Evolutionary conservation across 1,140 invertebrate genomes (phyloP).

Genomic region (Micrasema minimum): DNA sequence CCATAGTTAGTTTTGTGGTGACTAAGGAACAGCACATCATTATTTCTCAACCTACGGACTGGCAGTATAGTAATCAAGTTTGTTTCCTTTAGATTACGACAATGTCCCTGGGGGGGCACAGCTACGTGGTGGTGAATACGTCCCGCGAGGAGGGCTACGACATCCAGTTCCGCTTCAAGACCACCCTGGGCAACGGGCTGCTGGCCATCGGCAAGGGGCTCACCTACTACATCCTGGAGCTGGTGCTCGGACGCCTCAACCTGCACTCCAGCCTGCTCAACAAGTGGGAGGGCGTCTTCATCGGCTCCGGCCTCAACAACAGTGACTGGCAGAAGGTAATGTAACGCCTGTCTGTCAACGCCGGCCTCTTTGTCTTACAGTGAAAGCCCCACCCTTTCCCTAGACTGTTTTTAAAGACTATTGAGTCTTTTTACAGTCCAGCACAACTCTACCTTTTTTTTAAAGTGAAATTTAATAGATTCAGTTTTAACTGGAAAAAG

Average conservation of each 20-base stretch:
- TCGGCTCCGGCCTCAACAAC: conserved; percentile 84
- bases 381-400: no score
- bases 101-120: conserved; percentile 83
- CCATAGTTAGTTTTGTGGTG: no score
- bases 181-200: conserved; percentile 87
- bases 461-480: no score
- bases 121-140: conserved; percentile 82
- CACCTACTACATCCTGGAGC: conserved; percentile 84
- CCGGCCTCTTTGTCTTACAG: no score
- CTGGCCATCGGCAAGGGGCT: conserved; percentile 84
- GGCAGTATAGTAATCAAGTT: no score
- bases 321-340: conserved; percentile 87
- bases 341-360: no score
- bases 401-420: no score
- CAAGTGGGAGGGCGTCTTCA: conserved; percentile 89
- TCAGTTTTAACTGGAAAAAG: no score
- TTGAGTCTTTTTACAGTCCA: no score
- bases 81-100: conserved; percentile 77
- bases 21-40: no score
- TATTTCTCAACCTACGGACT: no score
- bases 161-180: conserved; percentile 89
- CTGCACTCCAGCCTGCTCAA: conserved; percentile 86
- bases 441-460: no score
- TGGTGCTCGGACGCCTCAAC: conserved; percentile 84
- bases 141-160: conserved; percentile 86